Conservation (phyloP, 1,140 invertebrate species). For the Atopsyche davidsoni region DNA sequence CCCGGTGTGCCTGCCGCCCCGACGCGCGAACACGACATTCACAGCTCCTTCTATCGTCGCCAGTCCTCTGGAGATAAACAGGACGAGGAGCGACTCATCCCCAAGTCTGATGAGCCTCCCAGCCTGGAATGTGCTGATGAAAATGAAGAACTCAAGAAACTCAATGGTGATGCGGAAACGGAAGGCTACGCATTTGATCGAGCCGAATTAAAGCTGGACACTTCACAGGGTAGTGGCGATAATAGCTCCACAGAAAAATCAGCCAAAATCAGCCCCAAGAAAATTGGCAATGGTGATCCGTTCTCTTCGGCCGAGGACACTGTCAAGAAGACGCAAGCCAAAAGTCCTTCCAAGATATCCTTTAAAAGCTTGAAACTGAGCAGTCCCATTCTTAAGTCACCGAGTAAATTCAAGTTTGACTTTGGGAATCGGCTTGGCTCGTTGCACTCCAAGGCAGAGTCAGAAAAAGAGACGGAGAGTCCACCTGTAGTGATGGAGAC, state of each 20-base stretch:
- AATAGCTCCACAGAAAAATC: constrained; percentile 32
- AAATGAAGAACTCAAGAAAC: constrained; percentile 24
- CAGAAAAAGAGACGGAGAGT: constrained; percentile 34
- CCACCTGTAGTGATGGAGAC: constrained; percentile 35
- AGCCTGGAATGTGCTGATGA: constrained; percentile 29
- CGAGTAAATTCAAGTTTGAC: constrained; percentile 47
- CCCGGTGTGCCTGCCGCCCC: constrained; percentile 26
- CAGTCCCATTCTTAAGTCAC: constrained; percentile 33
- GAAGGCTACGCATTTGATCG: constrained; percentile 41
- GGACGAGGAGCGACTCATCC: constrained; percentile 45
- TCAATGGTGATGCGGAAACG: constrained; percentile 25
- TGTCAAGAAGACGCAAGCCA: constrained; percentile 39
- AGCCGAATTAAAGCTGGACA: constrained; percentile 40
- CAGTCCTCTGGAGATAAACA: constrained; percentile 42
- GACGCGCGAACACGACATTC: constrained; percentile 32
- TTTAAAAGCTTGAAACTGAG: constrained; percentile 45
- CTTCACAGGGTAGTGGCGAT: constrained; percentile 36
- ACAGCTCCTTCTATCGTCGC: constrained; percentile 33
- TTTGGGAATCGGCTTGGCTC: constrained; percentile 36
- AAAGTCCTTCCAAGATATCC: constrained; percentile 47
- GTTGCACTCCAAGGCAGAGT: constrained; percentile 15
- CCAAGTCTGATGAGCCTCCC: constrained; percentile 39
- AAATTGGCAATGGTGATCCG: constrained; percentile 45
- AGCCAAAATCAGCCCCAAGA: constrained; percentile 17
- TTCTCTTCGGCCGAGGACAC: constrained; percentile 42